Base-by-base conservation (phyloP, 2,113 vertebrate species). In the Chamaea fasciata region DNA sequence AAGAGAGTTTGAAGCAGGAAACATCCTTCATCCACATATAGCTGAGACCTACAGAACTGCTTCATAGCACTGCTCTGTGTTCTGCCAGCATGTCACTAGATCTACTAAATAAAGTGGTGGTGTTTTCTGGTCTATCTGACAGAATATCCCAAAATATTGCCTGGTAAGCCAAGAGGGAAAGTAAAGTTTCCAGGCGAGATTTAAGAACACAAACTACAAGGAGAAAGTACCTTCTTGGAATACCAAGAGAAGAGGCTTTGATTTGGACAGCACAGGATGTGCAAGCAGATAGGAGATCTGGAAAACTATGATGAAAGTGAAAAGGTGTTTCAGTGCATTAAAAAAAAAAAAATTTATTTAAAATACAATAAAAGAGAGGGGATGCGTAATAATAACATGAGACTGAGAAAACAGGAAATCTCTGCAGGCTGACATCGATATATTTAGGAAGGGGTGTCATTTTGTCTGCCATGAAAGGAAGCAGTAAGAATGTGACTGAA, bases 21-120 rank as follows among this genome's bases (percentile, higher is more conserved):
- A 52, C 31, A 24, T 13, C 15, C 28, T 73, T 80, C 49, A 19
- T 19, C 31, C 31, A 15, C 49, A 33, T 12, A 10, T 9, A 90
- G 27, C n/a, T 7, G 6, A 35, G 33, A 76, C 42, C 60, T 62
- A 22, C 53, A 73, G 50, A 31, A 41, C 17, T 14, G n/a, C 28
- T 16, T 16, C 11, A 0, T 2, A 42, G 75, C 6, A 1, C n/a
- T 50, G 33, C 57, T 37, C 28, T 50, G 30, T 3, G 6, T 35
- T 57, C 47, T 83, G 33, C 6, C 55, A 90, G 28, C 15, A 7
- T 10, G 17, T 31, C 65, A n/a, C 26, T 17, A 5, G 6, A 46
- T 20, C 70, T 50, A 11, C 55, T 39, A 35, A 60, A 73, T 26
- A 73, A 27, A 42, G 6, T 15, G 14, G 6, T 46, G 35, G 2